phyloP scores from a whole-genome alignment of 2,113 vertebrate species.

The Rhinolophus sinicus region DNA sequence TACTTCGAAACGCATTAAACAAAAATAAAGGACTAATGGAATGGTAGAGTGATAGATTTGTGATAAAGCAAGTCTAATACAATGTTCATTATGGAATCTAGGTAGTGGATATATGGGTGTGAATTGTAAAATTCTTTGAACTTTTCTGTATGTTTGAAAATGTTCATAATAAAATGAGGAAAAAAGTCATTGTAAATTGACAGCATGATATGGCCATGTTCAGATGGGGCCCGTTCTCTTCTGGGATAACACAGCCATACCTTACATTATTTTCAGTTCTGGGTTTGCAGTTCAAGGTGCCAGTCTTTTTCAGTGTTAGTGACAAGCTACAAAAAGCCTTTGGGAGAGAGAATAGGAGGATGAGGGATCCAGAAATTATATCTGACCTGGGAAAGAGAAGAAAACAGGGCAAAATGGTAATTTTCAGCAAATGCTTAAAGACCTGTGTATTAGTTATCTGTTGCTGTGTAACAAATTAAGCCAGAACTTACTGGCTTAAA shows the following conservation, averaged over 20 bases:
- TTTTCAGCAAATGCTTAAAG: not conserved
- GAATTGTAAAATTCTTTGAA: not conserved
- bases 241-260: not conserved
- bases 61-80: not conserved
- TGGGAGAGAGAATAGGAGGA: not conserved
- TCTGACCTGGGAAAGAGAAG: slow-evolving; percentile 1
- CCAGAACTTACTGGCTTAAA: not conserved
- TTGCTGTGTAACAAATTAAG: not conserved
- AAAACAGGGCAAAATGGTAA: not conserved
- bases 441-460: not conserved
- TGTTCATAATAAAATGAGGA: slow-evolving; percentile 1
- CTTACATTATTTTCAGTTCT: not conserved
- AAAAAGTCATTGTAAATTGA: not conserved
- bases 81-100: not conserved
- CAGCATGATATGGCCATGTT: not conserved
- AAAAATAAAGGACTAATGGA: not conserved
- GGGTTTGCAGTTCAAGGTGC: not conserved
- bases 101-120: not conserved
- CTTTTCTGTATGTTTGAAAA: not conserved
- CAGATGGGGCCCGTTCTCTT: not conserved
- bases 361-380: not conserved
- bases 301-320: not conserved
- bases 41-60: not conserved
- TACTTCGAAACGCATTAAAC: not conserved
- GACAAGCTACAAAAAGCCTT: not conserved